Percentiles rank a stretch among this genome's conserved stretches.
phyloP scores from a whole-genome alignment of 1,140 invertebrate species.

The Nylanderia fulva region DNA sequence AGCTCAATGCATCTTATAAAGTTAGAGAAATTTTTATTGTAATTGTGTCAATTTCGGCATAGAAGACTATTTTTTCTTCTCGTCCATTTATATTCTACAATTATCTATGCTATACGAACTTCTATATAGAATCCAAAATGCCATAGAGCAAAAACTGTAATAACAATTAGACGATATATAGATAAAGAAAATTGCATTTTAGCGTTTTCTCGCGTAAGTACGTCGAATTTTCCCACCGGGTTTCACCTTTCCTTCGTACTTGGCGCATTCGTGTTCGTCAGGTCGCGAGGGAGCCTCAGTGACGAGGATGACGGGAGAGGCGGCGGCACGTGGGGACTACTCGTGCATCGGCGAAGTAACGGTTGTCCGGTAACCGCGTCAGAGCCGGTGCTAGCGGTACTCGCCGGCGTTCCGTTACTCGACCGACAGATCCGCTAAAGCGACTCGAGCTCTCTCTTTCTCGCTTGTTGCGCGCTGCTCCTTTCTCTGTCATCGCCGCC shows the following conservation, averaged over 20 bases:
- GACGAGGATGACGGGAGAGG: conserved; percentile 66
- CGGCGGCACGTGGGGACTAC: conserved; percentile 82
- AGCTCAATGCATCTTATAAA: neutral
- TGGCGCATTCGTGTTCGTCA: conserved; percentile 48
- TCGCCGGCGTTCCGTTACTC: conserved; percentile 84
- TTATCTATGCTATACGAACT: no score
- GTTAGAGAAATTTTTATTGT: neutral
- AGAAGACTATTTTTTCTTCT: neutral
- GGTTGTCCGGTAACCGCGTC: conserved; percentile 84
- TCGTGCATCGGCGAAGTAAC: conserved; percentile 80
- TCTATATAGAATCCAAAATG: neutral
- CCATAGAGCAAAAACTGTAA: neutral
- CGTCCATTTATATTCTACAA: neutral
- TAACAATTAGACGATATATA: no score
- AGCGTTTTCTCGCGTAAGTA: neutral
- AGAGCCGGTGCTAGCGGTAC: conserved; percentile 84
- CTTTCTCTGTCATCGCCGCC: conserved; percentile 30
- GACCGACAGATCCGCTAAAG: conserved; percentile 86
- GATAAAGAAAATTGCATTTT: neutral
- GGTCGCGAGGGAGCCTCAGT: conserved; percentile 58
- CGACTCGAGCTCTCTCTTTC: conserved; percentile 73
- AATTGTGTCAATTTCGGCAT: neutral
- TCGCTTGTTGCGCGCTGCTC: conserved; percentile 28
- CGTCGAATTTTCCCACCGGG: conserved; percentile 66
- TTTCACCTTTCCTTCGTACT: conserved; percentile 24